Base-by-base conservation (phyloP, 1,140 invertebrate genomes). In the Drosophila takahashii region DNA sequence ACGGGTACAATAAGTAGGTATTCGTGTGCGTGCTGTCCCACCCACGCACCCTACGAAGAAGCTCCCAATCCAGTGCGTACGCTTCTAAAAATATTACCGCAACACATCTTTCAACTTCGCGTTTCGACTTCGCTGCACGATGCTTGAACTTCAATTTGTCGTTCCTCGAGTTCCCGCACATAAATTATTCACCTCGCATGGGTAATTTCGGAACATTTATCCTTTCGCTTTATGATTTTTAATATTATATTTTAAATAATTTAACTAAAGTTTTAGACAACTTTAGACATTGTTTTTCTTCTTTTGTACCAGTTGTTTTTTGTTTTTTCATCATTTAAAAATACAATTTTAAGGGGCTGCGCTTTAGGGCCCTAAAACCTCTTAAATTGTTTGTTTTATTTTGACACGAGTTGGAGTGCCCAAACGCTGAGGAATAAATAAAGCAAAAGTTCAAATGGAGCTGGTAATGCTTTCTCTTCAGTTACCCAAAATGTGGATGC, bases 341-440 rank as follows among this genome's bases (percentile, higher is more conserved):
- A 9, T 32, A 32, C 9, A 9, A 7, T 32, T 9, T 32, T 0
- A 9, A 32, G 29, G 7, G 8, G 8, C 29, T 9, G 29, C 29
- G 7, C 29, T 32, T 32, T 2, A 8, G 29, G n/a, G 11, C 27
- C 44, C 18, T 34, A 44, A 15, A 58, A 69, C 13, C 42, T 60
- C 51, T 65, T 52, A 32, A 69, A 78, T 77, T 77, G 76, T 72
- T 79, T 84, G 72, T 61, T 67, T 84, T 72, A 77, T 69, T 79
- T 79, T 60, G 80, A 79, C 74, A 75, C 39, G 65, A 74, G 73
- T 66, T 76, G 65, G 65, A 71, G 64, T 42, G 59, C 37, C 18
- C 45, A 42, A 26, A 48, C 27, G 4, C 15, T 4, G 4, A 48
- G 44, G 16, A 48, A 44, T 13, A 51, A 29, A 52, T 16, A 45